Evolutionary conservation across 2,888 invertebrate genomes (phyloP).

Genomic region (Tetragonula carbonaria): DNA sequence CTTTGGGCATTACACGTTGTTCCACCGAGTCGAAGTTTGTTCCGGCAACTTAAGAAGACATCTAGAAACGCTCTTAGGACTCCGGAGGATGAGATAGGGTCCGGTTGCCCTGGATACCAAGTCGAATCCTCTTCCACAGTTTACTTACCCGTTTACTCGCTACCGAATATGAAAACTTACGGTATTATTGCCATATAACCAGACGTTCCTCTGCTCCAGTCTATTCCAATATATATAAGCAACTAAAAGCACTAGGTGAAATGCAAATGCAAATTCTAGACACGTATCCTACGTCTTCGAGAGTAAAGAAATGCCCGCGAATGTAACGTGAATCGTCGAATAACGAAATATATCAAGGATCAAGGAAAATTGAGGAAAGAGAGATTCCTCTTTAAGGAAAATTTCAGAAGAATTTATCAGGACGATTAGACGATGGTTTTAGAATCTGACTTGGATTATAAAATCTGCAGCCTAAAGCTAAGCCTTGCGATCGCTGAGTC

Average conservation of each 20-base stretch:
- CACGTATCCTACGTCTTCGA: too few relatives aligned
- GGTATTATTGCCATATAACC: conserved; percentile 55
- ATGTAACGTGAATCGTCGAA: neutral
- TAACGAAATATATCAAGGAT: neutral
- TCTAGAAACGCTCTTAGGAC: conserved; percentile 75
- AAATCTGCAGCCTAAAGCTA: too few relatives aligned
- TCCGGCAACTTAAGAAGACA: conserved; percentile 77
- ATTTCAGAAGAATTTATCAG: too few relatives aligned
- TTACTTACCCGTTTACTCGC: conserved; percentile 73
- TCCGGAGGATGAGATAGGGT: conserved; percentile 72
- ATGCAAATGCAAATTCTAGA: neutral
- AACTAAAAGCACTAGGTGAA: neutral
- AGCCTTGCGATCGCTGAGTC: too few relatives aligned
- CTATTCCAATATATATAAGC: conserved; percentile 16
- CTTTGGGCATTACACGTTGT: conserved; percentile 75
- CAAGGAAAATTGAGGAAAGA: too few relatives aligned
- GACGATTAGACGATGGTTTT: too few relatives aligned
- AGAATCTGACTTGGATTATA: too few relatives aligned
- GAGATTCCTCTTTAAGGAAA: too few relatives aligned
- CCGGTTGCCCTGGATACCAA: conserved; percentile 79
- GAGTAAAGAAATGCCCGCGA: neutral
- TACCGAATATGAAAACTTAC: conserved; percentile 68
- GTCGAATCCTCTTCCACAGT: conserved; percentile 70
- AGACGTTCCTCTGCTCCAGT: conserved; percentile 19
- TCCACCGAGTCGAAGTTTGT: conserved; percentile 75